Conservation (phyloP, 2,113 vertebrate genomes). For the Neolamprologus variostigma region DNA sequence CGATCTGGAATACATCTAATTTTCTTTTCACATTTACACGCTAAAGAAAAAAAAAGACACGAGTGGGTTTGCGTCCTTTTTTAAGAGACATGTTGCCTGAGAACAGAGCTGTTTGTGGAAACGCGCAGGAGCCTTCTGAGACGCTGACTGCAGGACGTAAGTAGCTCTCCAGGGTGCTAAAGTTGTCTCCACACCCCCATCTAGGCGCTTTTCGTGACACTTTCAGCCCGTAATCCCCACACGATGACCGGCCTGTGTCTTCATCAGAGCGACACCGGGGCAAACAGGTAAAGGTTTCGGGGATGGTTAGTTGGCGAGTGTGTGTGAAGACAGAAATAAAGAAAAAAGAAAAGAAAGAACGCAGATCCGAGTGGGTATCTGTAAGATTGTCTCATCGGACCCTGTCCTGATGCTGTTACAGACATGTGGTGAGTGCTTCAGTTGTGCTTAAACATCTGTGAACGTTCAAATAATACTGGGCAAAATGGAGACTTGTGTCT, state of each 20-base stretch:
- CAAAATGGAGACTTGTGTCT: background rate
- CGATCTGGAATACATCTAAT: background rate
- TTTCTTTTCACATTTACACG: background rate
- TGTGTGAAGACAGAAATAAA: background rate
- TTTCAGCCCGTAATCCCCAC: slow-evolving; percentile 2
- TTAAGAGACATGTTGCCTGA: background rate
- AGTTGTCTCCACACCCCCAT: slow-evolving; percentile 51
- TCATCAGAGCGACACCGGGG: background rate
- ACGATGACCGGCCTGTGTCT: slow-evolving; percentile 22
- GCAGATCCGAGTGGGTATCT: background rate
- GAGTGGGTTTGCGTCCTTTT: background rate
- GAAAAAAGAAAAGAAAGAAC: background rate
- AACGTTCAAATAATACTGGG: background rate
- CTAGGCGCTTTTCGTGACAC: slow-evolving; percentile 20
- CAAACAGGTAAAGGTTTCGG: background rate
- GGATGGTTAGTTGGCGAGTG: background rate
- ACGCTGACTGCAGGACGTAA: slow-evolving; percentile 50
- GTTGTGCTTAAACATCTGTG: background rate
- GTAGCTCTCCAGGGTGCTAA: slow-evolving; percentile 78
- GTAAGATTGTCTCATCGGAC: background rate
- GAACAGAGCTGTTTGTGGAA: slow-evolving; percentile 26
- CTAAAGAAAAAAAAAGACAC: background rate
- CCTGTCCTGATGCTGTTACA: background rate
- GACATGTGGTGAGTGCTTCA: slow-evolving; percentile 22
- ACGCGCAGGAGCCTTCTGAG: slow-evolving; percentile 12